Percentiles rank a stretch among this genome's conserved stretches.
These are phyloP conservation scores for Microtus pennsylvanicus DNA, from an alignment of 2,113 vertebrate genomes.

Conservation along the genomic window DNA sequence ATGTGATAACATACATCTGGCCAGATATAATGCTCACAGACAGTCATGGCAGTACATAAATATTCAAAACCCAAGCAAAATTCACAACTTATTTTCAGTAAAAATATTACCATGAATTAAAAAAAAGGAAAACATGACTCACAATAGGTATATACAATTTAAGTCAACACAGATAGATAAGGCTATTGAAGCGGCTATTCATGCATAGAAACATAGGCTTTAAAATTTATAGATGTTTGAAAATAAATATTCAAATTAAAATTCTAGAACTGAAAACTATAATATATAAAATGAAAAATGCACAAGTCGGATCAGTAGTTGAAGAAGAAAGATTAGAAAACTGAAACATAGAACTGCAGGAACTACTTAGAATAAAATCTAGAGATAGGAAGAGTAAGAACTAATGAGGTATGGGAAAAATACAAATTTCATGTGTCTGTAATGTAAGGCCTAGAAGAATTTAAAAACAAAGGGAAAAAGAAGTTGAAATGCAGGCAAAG, in stretches of 20 bases:
- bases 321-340: background rate
- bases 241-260: background rate
- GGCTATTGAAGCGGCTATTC: background rate
- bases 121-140: background rate
- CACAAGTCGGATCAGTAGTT: background rate
- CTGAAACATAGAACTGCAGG: background rate
- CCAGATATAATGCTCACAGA: background rate
- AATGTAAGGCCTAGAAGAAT: background rate
- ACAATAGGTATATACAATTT: background rate
- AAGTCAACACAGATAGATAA: background rate
- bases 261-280: background rate
- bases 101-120: background rate
- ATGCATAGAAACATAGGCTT: background rate
- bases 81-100: background rate
- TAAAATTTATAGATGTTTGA: background rate
- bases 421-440: background rate
- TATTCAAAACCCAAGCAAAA: background rate
- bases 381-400: background rate
- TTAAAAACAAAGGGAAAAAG: background rate
- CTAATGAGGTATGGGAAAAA: background rate
- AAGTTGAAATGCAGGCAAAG: background rate
- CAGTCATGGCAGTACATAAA: background rate
- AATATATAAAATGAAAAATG: background rate
- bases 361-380: background rate
- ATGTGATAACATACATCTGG: background rate